These are phyloP conservation scores for Cheilinus undulatus DNA, from an alignment of 2,113 vertebrate species.

Conservation along the genomic window DNA sequence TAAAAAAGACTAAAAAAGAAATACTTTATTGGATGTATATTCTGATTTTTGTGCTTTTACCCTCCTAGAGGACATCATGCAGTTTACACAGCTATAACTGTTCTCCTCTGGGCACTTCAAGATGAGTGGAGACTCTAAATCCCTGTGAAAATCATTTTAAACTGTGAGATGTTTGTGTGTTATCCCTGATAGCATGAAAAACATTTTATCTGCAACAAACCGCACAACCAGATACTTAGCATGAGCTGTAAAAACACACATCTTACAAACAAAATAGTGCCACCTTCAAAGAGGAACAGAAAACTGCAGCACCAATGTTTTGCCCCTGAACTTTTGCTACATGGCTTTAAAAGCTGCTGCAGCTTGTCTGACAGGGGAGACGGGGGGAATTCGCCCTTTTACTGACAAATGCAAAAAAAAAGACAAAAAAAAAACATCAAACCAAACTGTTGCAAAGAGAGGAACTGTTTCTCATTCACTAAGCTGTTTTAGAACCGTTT, in stretches of 20 bases:
- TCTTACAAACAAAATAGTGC: neutral
- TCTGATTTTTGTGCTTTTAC: neutral
- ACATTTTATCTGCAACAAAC: neutral
- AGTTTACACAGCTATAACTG: neutral
- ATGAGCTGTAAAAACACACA: neutral
- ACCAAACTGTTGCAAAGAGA: neutral
- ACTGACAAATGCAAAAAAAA: conserved; percentile 1
- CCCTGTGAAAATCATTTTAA: neutral
- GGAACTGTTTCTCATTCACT: conserved; percentile 4
- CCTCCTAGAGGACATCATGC: neutral
- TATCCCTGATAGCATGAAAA: neutral
- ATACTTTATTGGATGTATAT: neutral
- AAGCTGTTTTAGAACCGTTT: conserved; percentile 1
- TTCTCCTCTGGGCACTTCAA: neutral
- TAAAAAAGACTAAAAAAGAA: too few species aligned
- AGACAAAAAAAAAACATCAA: too few species aligned
- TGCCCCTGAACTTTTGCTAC: neutral
- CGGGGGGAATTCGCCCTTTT: neutral
- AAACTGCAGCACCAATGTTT: neutral
- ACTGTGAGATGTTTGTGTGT: conserved; percentile 1
- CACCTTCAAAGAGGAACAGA: neutral
- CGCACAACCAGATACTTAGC: neutral
- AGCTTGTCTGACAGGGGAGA: neutral
- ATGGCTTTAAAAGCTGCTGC: neutral
- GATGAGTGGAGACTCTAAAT: conserved; percentile 1